phyloP scores from a whole-genome alignment of 2,888 invertebrate species.

The Nebria brevicollis region DNA sequence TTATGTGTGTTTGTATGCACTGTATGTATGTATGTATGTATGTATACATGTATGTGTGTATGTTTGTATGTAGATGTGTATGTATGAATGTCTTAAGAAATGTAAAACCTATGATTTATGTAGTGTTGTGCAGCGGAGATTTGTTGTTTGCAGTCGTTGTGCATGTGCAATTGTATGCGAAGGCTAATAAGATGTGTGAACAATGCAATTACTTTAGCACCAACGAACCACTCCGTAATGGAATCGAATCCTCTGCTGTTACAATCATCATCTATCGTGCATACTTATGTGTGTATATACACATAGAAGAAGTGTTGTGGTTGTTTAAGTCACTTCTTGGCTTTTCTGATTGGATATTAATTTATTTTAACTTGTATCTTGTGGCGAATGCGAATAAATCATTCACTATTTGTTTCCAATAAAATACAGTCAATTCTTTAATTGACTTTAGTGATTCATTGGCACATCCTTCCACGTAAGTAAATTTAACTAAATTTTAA shows the following conservation, averaged over 20 bases:
- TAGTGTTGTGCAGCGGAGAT: background rate
- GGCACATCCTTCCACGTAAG: no score
- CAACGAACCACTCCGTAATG: slow-evolving; percentile 8
- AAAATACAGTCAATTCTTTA: background rate
- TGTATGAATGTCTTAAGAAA: background rate
- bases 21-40: background rate
- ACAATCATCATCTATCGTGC: background rate
- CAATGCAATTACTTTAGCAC: slow-evolving; percentile 20
- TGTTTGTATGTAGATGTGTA: background rate
- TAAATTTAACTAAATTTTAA: no score
- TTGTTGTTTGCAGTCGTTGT: slow-evolving; percentile 7
- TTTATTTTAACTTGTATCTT: background rate
- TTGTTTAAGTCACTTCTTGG: background rate
- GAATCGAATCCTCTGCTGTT: slow-evolving; percentile 8
- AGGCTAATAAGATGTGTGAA: slow-evolving; percentile 24
- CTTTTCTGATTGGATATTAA: background rate
- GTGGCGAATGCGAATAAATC: background rate
- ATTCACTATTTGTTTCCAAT: background rate
- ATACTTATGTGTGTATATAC: background rate
- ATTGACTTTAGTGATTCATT: no score
- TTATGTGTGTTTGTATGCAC: background rate
- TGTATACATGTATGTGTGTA: background rate
- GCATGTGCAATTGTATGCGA: slow-evolving; percentile 1
- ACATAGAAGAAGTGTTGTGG: background rate
- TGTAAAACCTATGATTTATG: slow-evolving; percentile 21